Conservation (phyloP, 2,888 invertebrate species). For the Brachyopa scutellaris region DNA sequence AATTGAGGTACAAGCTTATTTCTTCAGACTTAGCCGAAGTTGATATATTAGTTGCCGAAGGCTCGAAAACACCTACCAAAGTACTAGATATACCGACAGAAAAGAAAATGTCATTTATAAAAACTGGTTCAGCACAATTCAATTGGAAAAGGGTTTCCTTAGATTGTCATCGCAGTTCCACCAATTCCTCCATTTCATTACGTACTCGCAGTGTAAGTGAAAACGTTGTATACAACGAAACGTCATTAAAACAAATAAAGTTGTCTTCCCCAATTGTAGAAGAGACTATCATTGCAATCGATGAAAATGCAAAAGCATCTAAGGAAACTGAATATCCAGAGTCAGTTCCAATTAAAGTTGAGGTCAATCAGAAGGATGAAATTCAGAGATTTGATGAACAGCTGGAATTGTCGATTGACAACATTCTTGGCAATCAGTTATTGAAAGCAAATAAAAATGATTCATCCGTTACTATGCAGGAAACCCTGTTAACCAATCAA, state of each 20-base stretch:
- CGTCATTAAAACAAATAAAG: not conserved
- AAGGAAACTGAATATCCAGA: not conserved
- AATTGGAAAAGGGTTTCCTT: slow-evolving; percentile 15
- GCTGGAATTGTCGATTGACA: slow-evolving; percentile 25
- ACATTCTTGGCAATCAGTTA: slow-evolving; percentile 22
- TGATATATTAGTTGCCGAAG: too few species aligned
- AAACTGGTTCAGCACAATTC: not conserved
- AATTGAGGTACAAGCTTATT: too few species aligned
- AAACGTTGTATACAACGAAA: too few species aligned
- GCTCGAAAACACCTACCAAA: not conserved
- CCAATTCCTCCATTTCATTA: too few species aligned
- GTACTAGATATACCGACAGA: not conserved
- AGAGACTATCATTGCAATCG: not conserved
- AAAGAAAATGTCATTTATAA: not conserved
- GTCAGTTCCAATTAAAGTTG: not conserved
- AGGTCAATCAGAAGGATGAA: slow-evolving; percentile 1
- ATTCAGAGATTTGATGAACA: slow-evolving; percentile 24
- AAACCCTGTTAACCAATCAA: slow-evolving; percentile 15
- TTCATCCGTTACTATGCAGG: not conserved
- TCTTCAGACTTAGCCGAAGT: too few species aligned
- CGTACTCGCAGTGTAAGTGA: too few species aligned
- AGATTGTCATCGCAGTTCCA: slow-evolving; percentile 12
- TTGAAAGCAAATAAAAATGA: slow-evolving; percentile 1
- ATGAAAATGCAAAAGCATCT: not conserved
- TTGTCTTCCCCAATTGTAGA: not conserved